Evolutionary conservation across 37 sponge, comb jelly and placozoan species (phyloP).

Genomic region (Spongilla lacustris): DNA sequence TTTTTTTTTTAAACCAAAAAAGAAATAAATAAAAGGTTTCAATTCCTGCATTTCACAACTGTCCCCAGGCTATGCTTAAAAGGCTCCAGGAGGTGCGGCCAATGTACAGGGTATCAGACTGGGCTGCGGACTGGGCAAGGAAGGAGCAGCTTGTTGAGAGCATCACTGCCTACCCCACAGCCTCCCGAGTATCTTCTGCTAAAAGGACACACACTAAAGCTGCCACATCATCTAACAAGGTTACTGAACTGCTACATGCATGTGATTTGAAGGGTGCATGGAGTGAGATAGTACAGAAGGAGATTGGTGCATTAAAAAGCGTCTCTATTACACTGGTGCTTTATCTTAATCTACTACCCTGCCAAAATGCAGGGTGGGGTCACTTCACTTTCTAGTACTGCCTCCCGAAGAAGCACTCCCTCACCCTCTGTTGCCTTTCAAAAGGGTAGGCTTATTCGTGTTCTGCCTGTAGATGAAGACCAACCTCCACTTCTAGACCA

Average conservation of each 20-base stretch:
- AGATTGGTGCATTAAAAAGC: too few relatives aligned
- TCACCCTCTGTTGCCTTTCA: background rate
- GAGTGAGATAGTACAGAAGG: background rate
- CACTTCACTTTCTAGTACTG: background rate
- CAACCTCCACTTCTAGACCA: background rate
- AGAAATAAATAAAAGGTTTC: too few relatives aligned
- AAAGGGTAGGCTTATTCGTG: background rate
- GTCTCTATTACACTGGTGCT: background rate
- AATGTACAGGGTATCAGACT: constrained; percentile 58
- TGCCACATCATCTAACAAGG: background rate
- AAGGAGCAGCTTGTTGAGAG: constrained; percentile 47
- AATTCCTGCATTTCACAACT: background rate
- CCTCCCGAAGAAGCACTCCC: background rate
- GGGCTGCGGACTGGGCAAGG: constrained; percentile 64
- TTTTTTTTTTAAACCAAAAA: too few relatives aligned
- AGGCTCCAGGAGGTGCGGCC: constrained; percentile 70
- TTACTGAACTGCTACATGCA: background rate
- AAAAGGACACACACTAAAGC: background rate
- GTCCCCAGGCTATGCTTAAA: constrained; percentile 31
- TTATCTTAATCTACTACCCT: background rate
- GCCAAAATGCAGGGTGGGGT: background rate
- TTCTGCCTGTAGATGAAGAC: background rate
- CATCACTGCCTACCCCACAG: constrained; percentile 71
- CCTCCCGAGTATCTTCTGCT: background rate
- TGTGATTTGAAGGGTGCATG: background rate